A percentile compares a stretch with the other conserved stretches of the same genome.
These are phyloP conservation scores for Zaprionus camerounensis DNA, from an alignment of 1,140 invertebrate genomes.

Conservation along the genomic window DNA sequence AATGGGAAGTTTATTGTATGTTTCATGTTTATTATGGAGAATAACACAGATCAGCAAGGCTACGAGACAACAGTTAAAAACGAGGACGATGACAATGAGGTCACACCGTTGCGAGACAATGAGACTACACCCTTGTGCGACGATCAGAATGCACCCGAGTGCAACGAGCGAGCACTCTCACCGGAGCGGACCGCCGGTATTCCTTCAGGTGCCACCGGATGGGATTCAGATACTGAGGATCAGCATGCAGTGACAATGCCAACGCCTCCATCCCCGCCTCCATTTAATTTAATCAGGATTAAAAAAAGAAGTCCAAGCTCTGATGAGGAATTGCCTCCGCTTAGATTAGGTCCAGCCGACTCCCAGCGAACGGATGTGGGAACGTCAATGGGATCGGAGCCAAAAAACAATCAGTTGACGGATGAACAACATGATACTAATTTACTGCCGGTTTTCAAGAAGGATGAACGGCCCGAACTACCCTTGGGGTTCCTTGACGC, in stretches of 20 bases:
- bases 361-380: not conserved
- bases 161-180: not conserved
- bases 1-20: not conserved
- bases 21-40: constrained; percentile 2
- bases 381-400: not conserved
- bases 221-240: constrained; percentile 50
- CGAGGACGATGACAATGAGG: not conserved
- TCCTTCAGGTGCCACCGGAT: not conserved
- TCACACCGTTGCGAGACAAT: not conserved
- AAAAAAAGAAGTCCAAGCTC: not conserved
- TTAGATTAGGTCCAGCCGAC: not conserved
- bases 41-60: not conserved
- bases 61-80: not conserved
- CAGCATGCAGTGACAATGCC: not conserved
- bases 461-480: constrained; percentile 2
- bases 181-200: not conserved
- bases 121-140: constrained; percentile 53
- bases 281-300: not conserved
- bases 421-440: not conserved
- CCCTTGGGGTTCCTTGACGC: constrained; percentile 26
- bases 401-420: not conserved
- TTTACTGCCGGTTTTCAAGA: not conserved
- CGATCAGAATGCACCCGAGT: constrained; percentile 38
- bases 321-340: not conserved
- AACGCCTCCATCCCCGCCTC: not conserved